phyloP scores from a whole-genome alignment of 1,140 invertebrate species.

The Lutraria rhynchaena region DNA sequence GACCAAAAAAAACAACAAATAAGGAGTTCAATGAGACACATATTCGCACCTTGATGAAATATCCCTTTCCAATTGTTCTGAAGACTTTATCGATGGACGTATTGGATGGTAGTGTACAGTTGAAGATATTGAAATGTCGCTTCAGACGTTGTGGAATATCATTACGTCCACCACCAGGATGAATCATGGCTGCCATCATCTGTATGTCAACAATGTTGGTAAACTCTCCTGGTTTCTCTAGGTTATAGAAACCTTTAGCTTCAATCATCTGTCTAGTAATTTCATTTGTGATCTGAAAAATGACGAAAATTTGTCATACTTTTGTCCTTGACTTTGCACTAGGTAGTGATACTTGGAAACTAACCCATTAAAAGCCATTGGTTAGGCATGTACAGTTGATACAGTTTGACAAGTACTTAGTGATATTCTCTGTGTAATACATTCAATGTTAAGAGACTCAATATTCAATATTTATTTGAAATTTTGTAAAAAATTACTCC shows the following conservation, averaged over 20 bases:
- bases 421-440: too few species aligned
- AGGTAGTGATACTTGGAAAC: too few species aligned
- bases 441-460: too few species aligned
- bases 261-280: constrained; percentile 98
- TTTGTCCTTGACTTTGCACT: too few species aligned
- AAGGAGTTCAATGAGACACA: too few species aligned
- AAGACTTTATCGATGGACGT: constrained; percentile 95
- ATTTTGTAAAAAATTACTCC: too few species aligned
- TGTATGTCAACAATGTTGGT: constrained; percentile 93
- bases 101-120: constrained; percentile 95
- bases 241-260: constrained; percentile 97
- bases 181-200: constrained; percentile 97
- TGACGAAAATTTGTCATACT: not conserved
- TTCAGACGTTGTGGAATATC: constrained; percentile 97
- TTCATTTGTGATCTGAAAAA: constrained; percentile 90
- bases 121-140: constrained; percentile 96
- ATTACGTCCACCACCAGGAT: constrained; percentile 92
- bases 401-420: too few species aligned
- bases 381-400: too few species aligned
- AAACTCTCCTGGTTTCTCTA: constrained; percentile 98
- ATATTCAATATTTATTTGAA: too few species aligned
- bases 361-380: too few species aligned
- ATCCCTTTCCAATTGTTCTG: constrained; percentile 83
- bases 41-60: constrained; percentile 77
- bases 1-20: too few species aligned